Evolutionary conservation across 2,888 invertebrate species (phyloP).

Genomic region (Ganaspis brasiliensis): DNA sequence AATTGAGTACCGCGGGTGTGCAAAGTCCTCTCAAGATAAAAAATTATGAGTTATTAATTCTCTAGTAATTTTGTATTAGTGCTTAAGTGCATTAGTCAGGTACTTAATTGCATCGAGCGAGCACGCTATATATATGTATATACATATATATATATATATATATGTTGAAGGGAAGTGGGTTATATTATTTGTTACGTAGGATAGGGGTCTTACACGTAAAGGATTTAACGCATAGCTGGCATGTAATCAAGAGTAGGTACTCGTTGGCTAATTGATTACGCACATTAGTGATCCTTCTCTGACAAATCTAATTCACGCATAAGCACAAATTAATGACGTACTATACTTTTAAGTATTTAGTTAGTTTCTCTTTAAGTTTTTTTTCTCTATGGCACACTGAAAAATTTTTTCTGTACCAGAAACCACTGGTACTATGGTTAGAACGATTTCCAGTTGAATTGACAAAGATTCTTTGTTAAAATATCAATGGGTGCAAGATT

Average conservation of each 20-base stretch:
- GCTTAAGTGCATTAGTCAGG: neutral
- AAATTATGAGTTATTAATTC: neutral
- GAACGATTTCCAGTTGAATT: too few relatives aligned
- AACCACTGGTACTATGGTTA: too few relatives aligned
- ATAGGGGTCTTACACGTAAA: conserved; percentile 10
- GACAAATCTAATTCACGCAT: neutral
- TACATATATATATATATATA: too few relatives aligned
- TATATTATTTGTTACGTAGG: conserved; percentile 9
- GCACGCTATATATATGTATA: neutral
- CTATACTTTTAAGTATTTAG: neutral
- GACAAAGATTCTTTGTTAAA: too few relatives aligned
- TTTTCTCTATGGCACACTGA: neutral
- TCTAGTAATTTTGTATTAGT: conserved; percentile 12
- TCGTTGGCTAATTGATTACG: conserved; percentile 2
- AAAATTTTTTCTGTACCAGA: too few relatives aligned
- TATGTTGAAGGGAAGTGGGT: neutral
- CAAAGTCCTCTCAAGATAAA: neutral
- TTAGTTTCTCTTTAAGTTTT: neutral
- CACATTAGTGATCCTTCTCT: neutral
- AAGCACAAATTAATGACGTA: conserved; percentile 15
- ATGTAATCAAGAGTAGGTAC: conserved; percentile 13
- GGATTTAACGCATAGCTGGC: neutral
- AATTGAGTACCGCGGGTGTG: conserved; percentile 9
- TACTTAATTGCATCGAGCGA: neutral
- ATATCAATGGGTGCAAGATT: too few relatives aligned